Base-by-base conservation (phyloP, 1,140 invertebrate genomes). In the Sinella curviseta region DNA sequence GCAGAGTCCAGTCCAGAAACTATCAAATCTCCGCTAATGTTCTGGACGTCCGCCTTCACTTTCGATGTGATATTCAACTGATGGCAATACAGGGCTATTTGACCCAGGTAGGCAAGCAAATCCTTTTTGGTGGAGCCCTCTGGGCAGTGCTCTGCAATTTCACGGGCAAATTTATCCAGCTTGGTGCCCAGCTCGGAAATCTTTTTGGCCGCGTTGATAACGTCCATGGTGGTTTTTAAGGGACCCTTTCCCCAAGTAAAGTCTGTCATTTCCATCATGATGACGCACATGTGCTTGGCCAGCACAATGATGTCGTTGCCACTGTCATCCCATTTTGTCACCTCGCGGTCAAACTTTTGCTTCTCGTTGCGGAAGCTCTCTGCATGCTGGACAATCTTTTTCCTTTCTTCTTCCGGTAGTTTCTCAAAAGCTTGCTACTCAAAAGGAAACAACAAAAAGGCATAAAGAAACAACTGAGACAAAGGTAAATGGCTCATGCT, bases 211-310 rank as follows among this genome's bases (percentile, higher is more conserved):
- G 91, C 91, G 85, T 89, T 90, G 77, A 92, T 92, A 0, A 93
- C 90, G 86, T 92, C 91, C 91, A 91, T 91, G 20, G 92, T 93
- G 36, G 89, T 91, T 85, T 91, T 91, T 33, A 91, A 85, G 31
- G 91, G 90, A 34, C 91, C 91, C 80, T 90, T 87, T 26, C 92
- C 92, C 90, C 91, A 87, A 1, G 91, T 92, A 84, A 93, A 92
- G 82, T 92, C 91, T 76, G 91, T 93, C 91, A 92, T 92, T 84
- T 93, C 91, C 90, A 91, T 92, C 91, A 92, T 92, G 76, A 93
- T 92, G 87, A 91, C 90, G 84, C 91, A 92, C 83, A 80, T 92
- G 84, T 91, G 88, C 85, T 92, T 92, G 30, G 91, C 91, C 78
- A 92, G 85, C 8, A 91, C 89, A 84, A 92, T 91, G 82, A 92